Evolutionary conservation across 2,113 vertebrate genomes (phyloP).

Genomic region (Datnioides undecimradiatus): DNA sequence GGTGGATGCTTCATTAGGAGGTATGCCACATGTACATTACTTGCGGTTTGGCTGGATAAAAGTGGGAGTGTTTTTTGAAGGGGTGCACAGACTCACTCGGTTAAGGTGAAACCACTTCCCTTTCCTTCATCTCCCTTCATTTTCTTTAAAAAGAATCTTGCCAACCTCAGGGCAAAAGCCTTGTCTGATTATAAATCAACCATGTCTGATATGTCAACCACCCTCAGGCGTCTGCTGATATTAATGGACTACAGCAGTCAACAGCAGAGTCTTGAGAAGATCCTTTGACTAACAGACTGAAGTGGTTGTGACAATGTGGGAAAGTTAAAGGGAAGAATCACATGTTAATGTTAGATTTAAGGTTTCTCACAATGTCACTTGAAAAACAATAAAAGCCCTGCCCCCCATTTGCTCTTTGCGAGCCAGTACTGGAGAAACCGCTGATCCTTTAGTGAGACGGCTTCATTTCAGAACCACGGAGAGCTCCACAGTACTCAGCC

Average conservation of each 20-base stretch:
- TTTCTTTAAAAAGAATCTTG: neutral
- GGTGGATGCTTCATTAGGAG: neutral
- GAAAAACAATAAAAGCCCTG: neutral
- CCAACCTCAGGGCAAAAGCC: neutral
- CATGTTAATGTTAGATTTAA: neutral
- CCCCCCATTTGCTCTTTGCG: neutral
- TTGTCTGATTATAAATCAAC: neutral
- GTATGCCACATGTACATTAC: neutral
- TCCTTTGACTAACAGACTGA: neutral
- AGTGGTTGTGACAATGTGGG: neutral
- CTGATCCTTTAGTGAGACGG: constrained; percentile 6
- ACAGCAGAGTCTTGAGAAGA: neutral
- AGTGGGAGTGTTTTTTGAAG: neutral
- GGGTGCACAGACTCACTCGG: neutral
- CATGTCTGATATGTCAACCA: neutral
- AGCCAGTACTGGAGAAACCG: neutral
- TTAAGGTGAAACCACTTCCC: neutral
- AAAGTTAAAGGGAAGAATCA: neutral
- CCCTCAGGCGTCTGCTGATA: neutral
- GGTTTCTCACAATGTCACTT: neutral
- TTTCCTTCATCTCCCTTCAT: neutral
- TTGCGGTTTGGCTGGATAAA: neutral
- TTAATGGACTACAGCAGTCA: neutral
- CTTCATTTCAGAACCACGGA: constrained; percentile 73
- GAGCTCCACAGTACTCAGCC: constrained; percentile 50